A percentile compares a stretch with the other conserved stretches of the same genome.
phyloP scores from a whole-genome alignment of 2,113 vertebrate species.

The Chloropsis hardwickii region DNA sequence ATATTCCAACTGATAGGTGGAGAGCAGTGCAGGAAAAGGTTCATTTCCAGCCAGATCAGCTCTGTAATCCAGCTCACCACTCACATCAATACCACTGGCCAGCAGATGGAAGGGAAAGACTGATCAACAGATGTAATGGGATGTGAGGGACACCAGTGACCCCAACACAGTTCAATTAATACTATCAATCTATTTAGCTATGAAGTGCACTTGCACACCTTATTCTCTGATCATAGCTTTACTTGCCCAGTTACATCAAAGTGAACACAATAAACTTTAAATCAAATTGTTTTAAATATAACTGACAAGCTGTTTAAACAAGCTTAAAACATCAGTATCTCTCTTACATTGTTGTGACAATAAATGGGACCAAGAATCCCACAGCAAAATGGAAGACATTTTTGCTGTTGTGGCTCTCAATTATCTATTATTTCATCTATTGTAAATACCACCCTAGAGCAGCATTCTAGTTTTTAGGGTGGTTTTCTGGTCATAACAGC shows the following conservation, averaged over 20 bases:
- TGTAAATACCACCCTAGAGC: not conserved
- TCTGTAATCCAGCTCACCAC: not conserved
- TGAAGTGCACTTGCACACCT: not conserved
- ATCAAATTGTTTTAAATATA: not conserved
- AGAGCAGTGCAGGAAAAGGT: not conserved
- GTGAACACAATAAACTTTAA: not conserved
- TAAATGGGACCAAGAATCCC: not conserved
- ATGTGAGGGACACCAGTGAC: not conserved
- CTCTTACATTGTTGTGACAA: not conserved
- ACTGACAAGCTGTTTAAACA: not conserved
- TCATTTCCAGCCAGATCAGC: not conserved
- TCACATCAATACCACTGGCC: not conserved
- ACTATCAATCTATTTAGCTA: not conserved
- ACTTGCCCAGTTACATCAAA: not conserved
- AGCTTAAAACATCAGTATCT: not conserved
- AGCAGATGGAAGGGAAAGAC: not conserved
- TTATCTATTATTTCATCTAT: not conserved
- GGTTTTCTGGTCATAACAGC: not conserved
- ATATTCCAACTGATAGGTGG: not conserved
- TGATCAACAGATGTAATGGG: not conserved
- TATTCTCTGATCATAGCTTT: not conserved
- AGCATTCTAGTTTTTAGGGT: not conserved
- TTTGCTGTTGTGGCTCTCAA: not conserved
- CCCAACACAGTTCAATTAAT: not conserved
- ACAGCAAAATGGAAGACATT: not conserved